Percentiles rank a stretch among this genome's conserved stretches.
Conservation (phyloP, 2,797 vertebrate species). For the Moxostoma hubbsi region DNA sequence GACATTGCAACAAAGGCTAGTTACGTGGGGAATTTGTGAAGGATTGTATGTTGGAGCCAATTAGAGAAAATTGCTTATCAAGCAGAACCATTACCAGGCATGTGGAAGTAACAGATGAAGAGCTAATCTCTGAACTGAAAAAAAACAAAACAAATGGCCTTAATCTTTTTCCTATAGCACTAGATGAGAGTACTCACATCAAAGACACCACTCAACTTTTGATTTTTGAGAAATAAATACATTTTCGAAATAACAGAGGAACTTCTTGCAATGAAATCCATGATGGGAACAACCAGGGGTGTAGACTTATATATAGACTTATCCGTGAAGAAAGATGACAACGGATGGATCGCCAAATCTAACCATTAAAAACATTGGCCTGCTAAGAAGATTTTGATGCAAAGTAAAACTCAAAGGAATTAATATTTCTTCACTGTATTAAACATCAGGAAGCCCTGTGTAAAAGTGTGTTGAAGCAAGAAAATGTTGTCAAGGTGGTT, state of each 20-base stretch:
- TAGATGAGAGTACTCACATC: background rate
- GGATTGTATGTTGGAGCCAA: no score
- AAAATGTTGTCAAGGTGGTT: background rate
- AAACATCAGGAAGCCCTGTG: background rate
- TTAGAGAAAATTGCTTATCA: no score
- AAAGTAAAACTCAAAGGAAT: background rate
- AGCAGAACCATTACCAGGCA: no score
- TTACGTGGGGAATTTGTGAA: no score
- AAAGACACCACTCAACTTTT: background rate
- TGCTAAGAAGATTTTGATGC: background rate
- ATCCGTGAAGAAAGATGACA: constrained; percentile 6
- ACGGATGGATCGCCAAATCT: background rate
- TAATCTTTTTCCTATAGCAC: background rate
- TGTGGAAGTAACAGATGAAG: no score
- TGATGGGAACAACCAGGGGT: background rate
- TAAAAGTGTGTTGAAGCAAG: background rate
- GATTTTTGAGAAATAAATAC: background rate
- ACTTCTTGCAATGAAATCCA: background rate
- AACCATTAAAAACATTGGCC: background rate
- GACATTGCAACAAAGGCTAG: no score
- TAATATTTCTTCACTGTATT: background rate
- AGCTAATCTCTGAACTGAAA: no score
- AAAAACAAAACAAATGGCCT: background rate
- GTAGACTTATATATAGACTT: background rate
- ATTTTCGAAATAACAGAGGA: background rate